phyloP scores from a whole-genome alignment of 1,140 invertebrate genomes.

The Ceratitis capitata region DNA sequence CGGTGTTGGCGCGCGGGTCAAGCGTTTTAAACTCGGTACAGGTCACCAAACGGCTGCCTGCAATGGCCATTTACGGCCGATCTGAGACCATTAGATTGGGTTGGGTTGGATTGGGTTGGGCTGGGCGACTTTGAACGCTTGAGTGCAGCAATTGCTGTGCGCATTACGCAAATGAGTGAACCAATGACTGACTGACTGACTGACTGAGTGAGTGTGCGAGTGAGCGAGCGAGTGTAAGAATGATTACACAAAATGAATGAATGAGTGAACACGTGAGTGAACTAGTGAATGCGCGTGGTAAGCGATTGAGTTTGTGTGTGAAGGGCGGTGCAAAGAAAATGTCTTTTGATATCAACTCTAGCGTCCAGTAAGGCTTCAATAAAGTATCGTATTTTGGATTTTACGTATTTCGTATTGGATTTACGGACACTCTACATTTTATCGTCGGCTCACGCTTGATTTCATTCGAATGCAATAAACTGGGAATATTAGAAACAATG shows the following conservation, averaged over 20 bases:
- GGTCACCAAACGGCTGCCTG: not conserved
- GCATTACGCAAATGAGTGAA: constrained; percentile 12
- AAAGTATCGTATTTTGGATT: not conserved
- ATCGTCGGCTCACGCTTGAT: not conserved
- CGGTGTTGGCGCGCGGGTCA: not conserved
- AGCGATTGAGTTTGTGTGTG: not conserved
- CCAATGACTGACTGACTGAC: no score
- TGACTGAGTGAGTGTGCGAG: not conserved
- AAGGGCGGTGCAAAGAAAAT: not conserved
- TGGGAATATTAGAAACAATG: not conserved
- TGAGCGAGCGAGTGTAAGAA: not conserved
- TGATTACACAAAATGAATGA: not conserved
- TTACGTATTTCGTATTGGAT: not conserved
- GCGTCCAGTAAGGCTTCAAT: not conserved
- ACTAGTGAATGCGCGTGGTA: not conserved
- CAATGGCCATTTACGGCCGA: no score
- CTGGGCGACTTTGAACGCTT: constrained; percentile 7
- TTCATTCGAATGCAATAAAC: not conserved
- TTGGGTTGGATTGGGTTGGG: no score
- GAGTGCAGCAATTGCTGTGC: not conserved
- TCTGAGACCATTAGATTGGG: not conserved
- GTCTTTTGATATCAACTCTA: not conserved
- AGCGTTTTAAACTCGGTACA: not conserved
- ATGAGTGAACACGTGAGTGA: not conserved
- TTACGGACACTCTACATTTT: not conserved